Base-by-base conservation (phyloP, 1,140 invertebrate species). In the Asobara japonica region DNA sequence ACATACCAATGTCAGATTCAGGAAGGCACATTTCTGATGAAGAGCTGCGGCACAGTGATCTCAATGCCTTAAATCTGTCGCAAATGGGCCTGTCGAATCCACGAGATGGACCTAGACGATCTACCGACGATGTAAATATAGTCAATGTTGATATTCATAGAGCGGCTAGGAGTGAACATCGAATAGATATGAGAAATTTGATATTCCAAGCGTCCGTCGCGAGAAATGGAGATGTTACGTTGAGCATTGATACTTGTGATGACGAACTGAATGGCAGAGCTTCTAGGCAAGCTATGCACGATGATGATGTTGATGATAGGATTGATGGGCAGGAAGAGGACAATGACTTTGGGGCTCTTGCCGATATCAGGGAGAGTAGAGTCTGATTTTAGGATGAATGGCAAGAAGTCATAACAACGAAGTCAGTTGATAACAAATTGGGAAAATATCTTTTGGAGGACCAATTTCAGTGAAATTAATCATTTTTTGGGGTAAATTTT, bases 361-460 rank as follows among this genome's bases (percentile, higher is more conserved):
- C 84, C 1, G 84, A 86, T 61, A 87, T 87, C 70, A 81, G 85
- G 0, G 86, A 87, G 45, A 87, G 86, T 69, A 78, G 86, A 67
- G 86, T 87, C 22, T 85, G 73, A 80, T 72, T 18, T 16, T 36
- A n/a, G 41, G n/a, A n/a, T n/a, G n/a, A n/a, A n/a, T n/a, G n/a
- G n/a, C n/a, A n/a, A n/a, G n/a, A n/a, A n/a, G n/a, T n/a, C n/a
- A n/a, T n/a, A n/a, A n/a, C n/a, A n/a, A n/a, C n/a, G 41, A 45
- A n/a, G 6, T 45, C n/a, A n/a, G 41, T 6, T n/a, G 41, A 6
- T 8, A 31, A 16, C 11, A 33, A 33, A 11, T 33, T 33, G 4
- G 31, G 8, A n/a, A 61, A 61, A 61, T 25, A 61, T 25, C 7
- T 6, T 61, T 22, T 10, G 11, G 56, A 22, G 56, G 45, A n/a